Base-by-base conservation (phyloP, 2,113 vertebrate species). In the Nyctereutes procyonoides region DNA sequence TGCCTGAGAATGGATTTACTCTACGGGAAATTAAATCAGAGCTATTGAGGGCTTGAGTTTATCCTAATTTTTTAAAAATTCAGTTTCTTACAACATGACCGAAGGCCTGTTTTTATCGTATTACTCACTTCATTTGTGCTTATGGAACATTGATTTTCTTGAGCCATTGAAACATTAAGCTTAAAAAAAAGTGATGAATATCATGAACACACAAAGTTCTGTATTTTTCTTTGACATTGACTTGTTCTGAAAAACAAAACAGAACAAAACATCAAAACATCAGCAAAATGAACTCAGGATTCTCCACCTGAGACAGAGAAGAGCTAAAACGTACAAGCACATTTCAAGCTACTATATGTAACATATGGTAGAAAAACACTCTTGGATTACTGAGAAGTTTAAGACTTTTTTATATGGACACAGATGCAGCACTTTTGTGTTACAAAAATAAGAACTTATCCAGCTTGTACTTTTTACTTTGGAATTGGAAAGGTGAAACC, bases 21-120 rank as follows among this genome's bases (percentile, higher is more conserved):
- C 58, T 53, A 84, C 8, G 96, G 94, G 81, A 98, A 98, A 98
- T 97, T 93, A 97, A 98, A 98, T 94, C 10, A 38, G 43, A 94
- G 79, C 88, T 89, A 71, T 74, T 74, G 79, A 94, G 74, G 22
- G 58, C 95, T 28, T 28, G 80, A 96, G 56, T 56, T 95, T 88
- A 51, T 43, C 94, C 43, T 88, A 32, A 76, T 85, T 17, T 97
- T 98, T 81, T 16, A 89, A 88, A 98, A 38, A 77, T 87, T 35
- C 58, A 82, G 16, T 89, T 96, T 90, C 73, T 90, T 62, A 62
- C 12, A n/a, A 48, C n/a, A 58, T 71, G 83, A 89, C 30, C 32
- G 6, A 85, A 96, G 38, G 53, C 53, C 62, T 90, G 7, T 73
- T 93, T 97, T 81, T 55, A 67, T 63, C 17, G 8, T 7, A 73